Evolutionary conservation across 1,140 invertebrate genomes (phyloP).

Genomic region (Notospermus geniculatus): DNA sequence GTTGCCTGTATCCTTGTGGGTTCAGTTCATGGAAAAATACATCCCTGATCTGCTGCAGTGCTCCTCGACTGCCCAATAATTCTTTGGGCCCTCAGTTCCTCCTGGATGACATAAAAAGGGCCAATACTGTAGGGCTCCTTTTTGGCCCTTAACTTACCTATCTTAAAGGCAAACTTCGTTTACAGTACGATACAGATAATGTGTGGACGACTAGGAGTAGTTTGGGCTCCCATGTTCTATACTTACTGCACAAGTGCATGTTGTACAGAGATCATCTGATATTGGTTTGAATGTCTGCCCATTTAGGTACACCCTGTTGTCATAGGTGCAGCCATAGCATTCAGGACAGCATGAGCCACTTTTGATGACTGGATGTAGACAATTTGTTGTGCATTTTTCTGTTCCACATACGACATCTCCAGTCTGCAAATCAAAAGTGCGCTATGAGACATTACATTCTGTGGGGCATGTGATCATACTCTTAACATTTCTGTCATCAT

Average conservation of each 20-base stretch:
- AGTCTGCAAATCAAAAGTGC: conserved; percentile 28
- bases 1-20: too few species aligned
- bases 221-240: not conserved
- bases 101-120: too few species aligned
- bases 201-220: not conserved
- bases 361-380: conserved; percentile 28
- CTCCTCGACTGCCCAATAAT: too few species aligned
- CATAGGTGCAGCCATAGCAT: conserved; percentile 42
- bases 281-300: conserved; percentile 32
- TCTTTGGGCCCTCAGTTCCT: too few species aligned
- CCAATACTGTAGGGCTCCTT: too few species aligned
- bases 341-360: conserved; percentile 44
- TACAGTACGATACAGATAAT: too few species aligned
- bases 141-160: too few species aligned
- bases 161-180: too few species aligned
- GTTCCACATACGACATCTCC: conserved; percentile 36
- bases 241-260: conserved; percentile 40
- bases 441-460: not conserved
- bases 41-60: too few species aligned
- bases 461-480: not conserved
- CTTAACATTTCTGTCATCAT: not conserved
- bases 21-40: too few species aligned
- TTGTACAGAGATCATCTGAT: conserved; percentile 33
- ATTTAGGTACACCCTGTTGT: conserved; percentile 37
- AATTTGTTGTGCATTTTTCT: conserved; percentile 36